These are phyloP conservation scores for Tryphoninae sp. DNA, from an alignment of 2,888 invertebrate species.

Conservation along the genomic window DNA sequence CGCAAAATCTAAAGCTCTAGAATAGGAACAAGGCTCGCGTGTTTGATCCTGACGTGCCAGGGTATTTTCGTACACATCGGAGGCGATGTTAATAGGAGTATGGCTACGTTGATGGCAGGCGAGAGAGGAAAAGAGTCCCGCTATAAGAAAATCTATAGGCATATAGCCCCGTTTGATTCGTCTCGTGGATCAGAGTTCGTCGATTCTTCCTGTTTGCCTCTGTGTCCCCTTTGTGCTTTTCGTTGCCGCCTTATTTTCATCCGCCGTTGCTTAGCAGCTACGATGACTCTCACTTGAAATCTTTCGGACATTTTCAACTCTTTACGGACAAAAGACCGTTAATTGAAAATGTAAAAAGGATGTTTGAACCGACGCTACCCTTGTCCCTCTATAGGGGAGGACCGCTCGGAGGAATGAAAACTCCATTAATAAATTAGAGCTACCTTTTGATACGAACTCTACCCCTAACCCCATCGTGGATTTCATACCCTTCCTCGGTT, in stretches of 20 bases:
- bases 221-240: neutral
- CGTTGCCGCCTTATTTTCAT: neutral
- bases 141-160: slow-evolving; percentile 4
- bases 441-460: slow-evolving; percentile 58
- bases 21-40: slow-evolving; percentile 36
- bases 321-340: neutral
- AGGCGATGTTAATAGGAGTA: slow-evolving; percentile 31
- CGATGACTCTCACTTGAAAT: neutral
- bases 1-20: slow-evolving; percentile 13
- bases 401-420: slow-evolving; percentile 65
- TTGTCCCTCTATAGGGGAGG: neutral
- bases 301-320: neutral
- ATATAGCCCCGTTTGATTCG: slow-evolving; percentile 19
- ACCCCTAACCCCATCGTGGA: slow-evolving; percentile 12
- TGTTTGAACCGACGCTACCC: neutral
- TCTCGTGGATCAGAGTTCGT: slow-evolving; percentile 34
- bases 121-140: neutral
- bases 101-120: slow-evolving; percentile 7
- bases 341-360: neutral
- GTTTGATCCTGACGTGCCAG: slow-evolving; percentile 37
- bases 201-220: slow-evolving; percentile 2
- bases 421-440: slow-evolving; percentile 74
- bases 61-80: slow-evolving; percentile 26
- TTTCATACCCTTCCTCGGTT: slow-evolving; percentile 36
- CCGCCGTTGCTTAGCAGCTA: neutral